Base-by-base conservation (phyloP, 1,140 invertebrate genomes). In the Diuraphis noxia region DNA sequence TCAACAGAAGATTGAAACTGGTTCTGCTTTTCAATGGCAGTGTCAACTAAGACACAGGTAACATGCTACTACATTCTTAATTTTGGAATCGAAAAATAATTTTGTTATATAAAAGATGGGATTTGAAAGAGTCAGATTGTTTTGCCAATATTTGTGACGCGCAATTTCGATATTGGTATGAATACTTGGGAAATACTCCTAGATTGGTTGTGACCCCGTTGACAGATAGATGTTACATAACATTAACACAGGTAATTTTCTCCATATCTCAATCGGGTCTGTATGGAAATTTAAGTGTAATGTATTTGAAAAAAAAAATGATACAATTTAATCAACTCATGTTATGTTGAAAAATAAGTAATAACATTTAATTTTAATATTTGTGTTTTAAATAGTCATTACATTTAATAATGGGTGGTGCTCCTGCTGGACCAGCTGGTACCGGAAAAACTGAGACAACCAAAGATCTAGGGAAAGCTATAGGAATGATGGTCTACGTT, bases 361-460 rank as follows among this genome's bases (percentile, higher is more conserved):
- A 79, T 36, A 7, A 43, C 4, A 49, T 84, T 86, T 87, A 30
- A 41, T 43, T 79, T 85, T 85, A 7, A 52, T 82, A 25, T 4
- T 7, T 34, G 1, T 49, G 34, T 23, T 56, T 72, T 43, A 30
- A 46, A 40, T 85, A 98, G 95, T 96, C 96, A 77, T 93, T 98
- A 21, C 98, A 99, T 95, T 95, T 98, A 92, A 96, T 97, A 90
- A 98, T 98, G 97, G 97, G 97, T 92, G 97, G 98, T 46, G 98
- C 97, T 5, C 98, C 98, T 2, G 97, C 98, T 19, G 98, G 98
- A 5, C 98, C 98, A 34, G 96, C 96, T 4, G 96, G 97, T 92
- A 98, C 97, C 21, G 98, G 98, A 0, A 98, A 98, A 94, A 98
- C 98, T 1, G 98, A 99, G 94, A 98, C 98, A 0, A 98, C 98